phyloP scores from a whole-genome alignment of 2,888 invertebrate species.

The Xylota sylvarum region DNA sequence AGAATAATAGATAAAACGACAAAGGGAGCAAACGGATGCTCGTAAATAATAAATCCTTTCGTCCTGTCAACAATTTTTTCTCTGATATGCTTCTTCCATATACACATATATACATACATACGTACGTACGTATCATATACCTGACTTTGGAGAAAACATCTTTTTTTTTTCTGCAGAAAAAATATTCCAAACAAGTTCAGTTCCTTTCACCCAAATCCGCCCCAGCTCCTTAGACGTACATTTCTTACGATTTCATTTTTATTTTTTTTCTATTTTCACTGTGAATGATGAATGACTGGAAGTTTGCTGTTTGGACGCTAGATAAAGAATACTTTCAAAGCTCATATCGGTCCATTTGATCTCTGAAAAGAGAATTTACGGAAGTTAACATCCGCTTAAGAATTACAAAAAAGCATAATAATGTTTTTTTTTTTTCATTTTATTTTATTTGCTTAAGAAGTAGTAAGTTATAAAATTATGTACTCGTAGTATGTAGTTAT shows the following conservation, averaged over 20 bases:
- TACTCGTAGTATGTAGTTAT: background rate
- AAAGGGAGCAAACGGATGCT: constrained; percentile 53
- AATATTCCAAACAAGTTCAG: constrained; percentile 55
- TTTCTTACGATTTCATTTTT: background rate
- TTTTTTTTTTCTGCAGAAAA: constrained; percentile 50
- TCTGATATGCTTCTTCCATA: constrained; percentile 6
- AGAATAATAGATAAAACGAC: constrained; percentile 54
- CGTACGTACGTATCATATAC: background rate
- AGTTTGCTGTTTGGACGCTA: constrained; percentile 53
- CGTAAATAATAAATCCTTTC: constrained; percentile 68
- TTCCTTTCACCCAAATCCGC: constrained; percentile 14
- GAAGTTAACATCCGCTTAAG: constrained; percentile 36
- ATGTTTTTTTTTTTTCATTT: no score
- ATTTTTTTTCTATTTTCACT: constrained; percentile 15
- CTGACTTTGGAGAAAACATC: constrained; percentile 23
- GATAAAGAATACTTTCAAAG: constrained; percentile 52
- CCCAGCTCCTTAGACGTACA: background rate
- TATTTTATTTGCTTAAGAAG: background rate
- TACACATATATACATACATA: background rate
- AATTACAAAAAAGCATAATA: constrained; percentile 12
- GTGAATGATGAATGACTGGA: constrained; percentile 66
- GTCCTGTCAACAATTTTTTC: constrained; percentile 61
- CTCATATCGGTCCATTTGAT: constrained; percentile 44
- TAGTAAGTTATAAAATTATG: background rate
- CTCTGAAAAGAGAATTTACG: constrained; percentile 37